Conservation (phyloP, 2,113 vertebrate genomes). For the Melospiza georgiana region DNA sequence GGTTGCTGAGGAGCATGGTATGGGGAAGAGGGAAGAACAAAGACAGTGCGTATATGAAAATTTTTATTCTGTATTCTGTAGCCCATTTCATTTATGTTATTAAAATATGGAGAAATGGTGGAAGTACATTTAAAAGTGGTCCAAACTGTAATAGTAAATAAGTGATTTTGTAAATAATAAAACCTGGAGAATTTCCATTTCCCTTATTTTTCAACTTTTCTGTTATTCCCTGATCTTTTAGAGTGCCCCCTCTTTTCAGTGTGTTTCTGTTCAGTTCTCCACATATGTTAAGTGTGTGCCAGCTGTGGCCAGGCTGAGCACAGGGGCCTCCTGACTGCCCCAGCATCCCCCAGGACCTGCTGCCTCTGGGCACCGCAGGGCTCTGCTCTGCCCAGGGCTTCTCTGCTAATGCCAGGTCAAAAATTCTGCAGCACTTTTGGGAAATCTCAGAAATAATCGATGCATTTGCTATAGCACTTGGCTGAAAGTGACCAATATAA, state of each 20-base stretch:
- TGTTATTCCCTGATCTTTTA: not conserved
- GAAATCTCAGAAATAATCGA: not conserved
- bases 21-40: constrained; percentile 14
- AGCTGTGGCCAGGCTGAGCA: not conserved
- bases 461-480: not conserved
- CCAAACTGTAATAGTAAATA: not conserved
- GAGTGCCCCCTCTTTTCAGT: not conserved
- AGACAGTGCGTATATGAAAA: not conserved
- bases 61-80: not conserved
- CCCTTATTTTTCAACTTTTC: not conserved
- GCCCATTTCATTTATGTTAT: not conserved
- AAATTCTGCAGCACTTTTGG: not conserved
- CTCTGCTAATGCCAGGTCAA: not conserved
- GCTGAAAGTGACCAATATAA: not conserved
- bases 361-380: not conserved
- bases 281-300: too few relatives aligned
- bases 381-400: not conserved
- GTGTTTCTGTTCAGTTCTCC: not conserved
- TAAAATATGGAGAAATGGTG: not conserved
- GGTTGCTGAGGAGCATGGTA: not conserved
- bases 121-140: not conserved
- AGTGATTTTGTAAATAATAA: not conserved
- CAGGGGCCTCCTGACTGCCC: not conserved
- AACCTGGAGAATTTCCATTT: not conserved
- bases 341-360: not conserved